Conservation (phyloP, 2,113 vertebrate species). For the Tragelaphus buxtoni region DNA sequence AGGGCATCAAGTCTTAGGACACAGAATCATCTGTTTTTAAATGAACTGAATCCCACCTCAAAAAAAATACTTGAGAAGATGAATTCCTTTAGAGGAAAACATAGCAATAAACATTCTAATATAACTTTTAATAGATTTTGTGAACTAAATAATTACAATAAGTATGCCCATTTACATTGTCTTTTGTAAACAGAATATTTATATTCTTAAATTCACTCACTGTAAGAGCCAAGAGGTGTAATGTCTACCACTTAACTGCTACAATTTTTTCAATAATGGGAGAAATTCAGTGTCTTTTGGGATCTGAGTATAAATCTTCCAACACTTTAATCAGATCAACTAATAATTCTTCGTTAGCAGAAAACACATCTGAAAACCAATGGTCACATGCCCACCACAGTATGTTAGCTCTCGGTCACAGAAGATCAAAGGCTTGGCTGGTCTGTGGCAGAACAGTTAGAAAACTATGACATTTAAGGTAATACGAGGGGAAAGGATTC, state of each 20-base stretch:
- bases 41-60: slow-evolving; percentile 47
- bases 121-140: background rate
- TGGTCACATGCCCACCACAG: background rate
- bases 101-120: slow-evolving; percentile 42
- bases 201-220: background rate
- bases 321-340: background rate
- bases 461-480: background rate
- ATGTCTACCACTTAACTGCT: background rate
- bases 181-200: background rate
- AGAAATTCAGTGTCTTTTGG: background rate
- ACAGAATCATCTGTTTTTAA: slow-evolving; percentile 64
- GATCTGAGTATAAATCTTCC: slow-evolving; percentile 1
- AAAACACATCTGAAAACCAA: background rate
- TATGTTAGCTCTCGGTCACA: background rate
- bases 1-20: slow-evolving; percentile 62
- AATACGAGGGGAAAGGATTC: background rate
- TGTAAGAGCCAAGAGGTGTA: background rate
- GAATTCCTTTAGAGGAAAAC: slow-evolving; percentile 41
- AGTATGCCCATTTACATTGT: background rate
- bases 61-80: slow-evolving; percentile 41
- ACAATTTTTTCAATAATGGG: background rate
- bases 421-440: background rate
- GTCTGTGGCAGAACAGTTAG: background rate
- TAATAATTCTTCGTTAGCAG: background rate
- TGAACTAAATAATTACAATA: slow-evolving; percentile 23